Conservation (phyloP, 1,140 invertebrate species). For the Orchesella cincta region DNA sequence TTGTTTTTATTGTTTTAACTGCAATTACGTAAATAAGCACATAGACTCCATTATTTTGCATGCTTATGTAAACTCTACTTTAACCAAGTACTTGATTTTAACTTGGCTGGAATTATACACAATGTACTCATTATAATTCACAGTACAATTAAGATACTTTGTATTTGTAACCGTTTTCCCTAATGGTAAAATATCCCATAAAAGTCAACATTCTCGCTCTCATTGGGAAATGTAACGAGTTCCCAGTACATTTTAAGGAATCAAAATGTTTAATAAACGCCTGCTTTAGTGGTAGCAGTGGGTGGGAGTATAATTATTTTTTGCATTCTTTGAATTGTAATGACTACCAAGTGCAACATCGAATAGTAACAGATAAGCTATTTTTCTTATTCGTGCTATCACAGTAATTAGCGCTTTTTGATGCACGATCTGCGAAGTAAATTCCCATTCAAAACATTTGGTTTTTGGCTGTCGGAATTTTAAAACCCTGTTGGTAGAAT, state of each 20-base stretch:
- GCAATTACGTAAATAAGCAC: neutral
- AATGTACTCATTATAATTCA: constrained; percentile 15
- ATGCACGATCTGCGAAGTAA: constrained; percentile 1
- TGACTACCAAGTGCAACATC: too few relatives aligned
- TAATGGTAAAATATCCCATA: neutral
- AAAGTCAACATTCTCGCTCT: neutral
- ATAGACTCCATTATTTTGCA: neutral
- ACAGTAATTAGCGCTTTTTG: constrained; percentile 18
- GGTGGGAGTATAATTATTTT: neutral
- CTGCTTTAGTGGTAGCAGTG: neutral
- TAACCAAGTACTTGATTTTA: neutral
- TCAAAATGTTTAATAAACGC: too few relatives aligned
- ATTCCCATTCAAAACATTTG: constrained; percentile 19
- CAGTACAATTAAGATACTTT: neutral
- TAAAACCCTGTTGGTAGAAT: neutral
- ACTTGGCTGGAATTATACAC: neutral
- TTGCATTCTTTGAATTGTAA: constrained; percentile 2
- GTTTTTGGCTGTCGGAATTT: neutral
- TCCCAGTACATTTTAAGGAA: neutral
- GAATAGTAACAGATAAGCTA: neutral
- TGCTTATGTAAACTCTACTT: neutral
- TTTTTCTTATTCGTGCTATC: neutral
- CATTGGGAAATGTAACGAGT: neutral
- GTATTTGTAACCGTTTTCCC: neutral
- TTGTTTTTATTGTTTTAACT: neutral